phyloP scores from a whole-genome alignment of 2,888 invertebrate genomes.

The Epiblema foenella region DNA sequence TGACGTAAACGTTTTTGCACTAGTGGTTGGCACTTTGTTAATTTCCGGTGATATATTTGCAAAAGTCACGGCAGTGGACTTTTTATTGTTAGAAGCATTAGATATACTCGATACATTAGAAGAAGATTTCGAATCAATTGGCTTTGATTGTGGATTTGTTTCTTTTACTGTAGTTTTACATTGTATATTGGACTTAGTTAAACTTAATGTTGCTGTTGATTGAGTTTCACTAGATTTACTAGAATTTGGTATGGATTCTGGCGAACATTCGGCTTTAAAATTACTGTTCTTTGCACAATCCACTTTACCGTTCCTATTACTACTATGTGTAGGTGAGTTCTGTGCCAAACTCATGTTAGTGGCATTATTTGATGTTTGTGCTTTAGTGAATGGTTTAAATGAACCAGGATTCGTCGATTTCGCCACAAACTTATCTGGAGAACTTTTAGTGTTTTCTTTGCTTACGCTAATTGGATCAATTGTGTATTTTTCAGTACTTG shows the following conservation, averaged over 20 bases:
- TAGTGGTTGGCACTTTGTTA: slow-evolving; percentile 29
- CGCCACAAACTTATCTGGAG: not conserved
- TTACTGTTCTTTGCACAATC: not conserved
- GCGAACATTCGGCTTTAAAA: not conserved
- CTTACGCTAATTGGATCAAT: not conserved
- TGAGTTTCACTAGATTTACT: not conserved
- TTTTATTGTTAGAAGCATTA: slow-evolving; percentile 29
- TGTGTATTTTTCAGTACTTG: not conserved
- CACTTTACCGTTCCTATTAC: not conserved
- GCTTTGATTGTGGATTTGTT: slow-evolving; percentile 37
- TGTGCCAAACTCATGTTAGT: not conserved
- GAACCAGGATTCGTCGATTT: not conserved
- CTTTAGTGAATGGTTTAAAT: not conserved
- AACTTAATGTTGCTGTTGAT: slow-evolving; percentile 1
- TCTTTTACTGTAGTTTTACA: slow-evolving; percentile 44
- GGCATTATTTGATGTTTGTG: not conserved
- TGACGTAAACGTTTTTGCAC: slow-evolving; percentile 15
- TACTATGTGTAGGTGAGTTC: not conserved
- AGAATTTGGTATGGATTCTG: not conserved
- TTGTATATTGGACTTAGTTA: slow-evolving; percentile 22
- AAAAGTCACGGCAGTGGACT: slow-evolving; percentile 44
- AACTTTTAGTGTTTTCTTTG: not conserved
- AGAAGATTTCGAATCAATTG: slow-evolving; percentile 36
- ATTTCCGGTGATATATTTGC: slow-evolving; percentile 12
- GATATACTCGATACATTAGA: slow-evolving; percentile 23